Conservation (phyloP, 1,140 invertebrate genomes). For the Drosophila takahashii region DNA sequence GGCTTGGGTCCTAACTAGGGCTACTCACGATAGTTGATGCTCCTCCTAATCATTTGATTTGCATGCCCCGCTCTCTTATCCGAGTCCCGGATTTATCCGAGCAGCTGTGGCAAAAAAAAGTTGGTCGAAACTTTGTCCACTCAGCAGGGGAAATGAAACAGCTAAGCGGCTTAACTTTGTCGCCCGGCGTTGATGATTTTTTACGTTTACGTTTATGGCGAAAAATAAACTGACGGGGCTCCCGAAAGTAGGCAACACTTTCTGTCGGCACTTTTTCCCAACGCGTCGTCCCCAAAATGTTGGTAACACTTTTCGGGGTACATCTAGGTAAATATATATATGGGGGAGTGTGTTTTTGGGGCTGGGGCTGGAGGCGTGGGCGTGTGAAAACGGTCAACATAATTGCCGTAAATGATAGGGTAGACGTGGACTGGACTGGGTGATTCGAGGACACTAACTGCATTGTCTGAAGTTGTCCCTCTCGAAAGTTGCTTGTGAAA, state of each 20-base stretch:
- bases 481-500: slow-evolving; percentile 33
- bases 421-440: slow-evolving; percentile 18
- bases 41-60: slow-evolving; percentile 76
- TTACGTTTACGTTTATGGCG: slow-evolving; percentile 63
- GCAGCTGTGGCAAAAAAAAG: slow-evolving; percentile 52
- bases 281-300: slow-evolving; percentile 16
- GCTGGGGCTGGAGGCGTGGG: slow-evolving; percentile 26
- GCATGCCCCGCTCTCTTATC: slow-evolving; percentile 33
- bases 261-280: slow-evolving; percentile 47
- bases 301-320: slow-evolving; percentile 29
- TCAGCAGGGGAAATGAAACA: slow-evolving; percentile 69
- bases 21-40: slow-evolving; percentile 44
- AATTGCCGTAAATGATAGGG: slow-evolving; percentile 60
- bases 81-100: slow-evolving; percentile 7
- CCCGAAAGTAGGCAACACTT: slow-evolving; percentile 52
- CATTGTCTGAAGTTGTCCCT: slow-evolving; percentile 36
- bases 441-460: slow-evolving; percentile 25
- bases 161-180: slow-evolving; percentile 79
- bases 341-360: neutral
- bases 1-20: slow-evolving; percentile 27
- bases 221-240: slow-evolving; percentile 37
- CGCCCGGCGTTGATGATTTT: slow-evolving; percentile 57
- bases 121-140: slow-evolving; percentile 71
- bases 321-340: neutral
- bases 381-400: slow-evolving; percentile 53